Evolutionary conservation across 2,888 invertebrate species (phyloP), one percentile per base, ranked within the genome.

Genomic region (Bibio marci): DNA sequence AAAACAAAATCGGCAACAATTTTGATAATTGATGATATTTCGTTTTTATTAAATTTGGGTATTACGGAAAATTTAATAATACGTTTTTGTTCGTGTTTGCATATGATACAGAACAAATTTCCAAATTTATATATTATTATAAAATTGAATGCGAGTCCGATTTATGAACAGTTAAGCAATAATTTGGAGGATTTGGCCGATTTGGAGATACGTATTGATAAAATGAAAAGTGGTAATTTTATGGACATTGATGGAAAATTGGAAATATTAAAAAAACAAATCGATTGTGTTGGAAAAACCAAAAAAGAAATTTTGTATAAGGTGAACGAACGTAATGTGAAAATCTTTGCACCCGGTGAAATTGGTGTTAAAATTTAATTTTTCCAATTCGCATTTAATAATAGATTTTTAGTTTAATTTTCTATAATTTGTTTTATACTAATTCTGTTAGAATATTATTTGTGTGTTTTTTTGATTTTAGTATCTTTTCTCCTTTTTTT

Each of bases 251-350:
- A 80, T 19, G 83, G 83, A 10, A 71, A 64, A 42, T 60, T 83
- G 32, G 62, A 64, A 44, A 63, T 62, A 51, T 55, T 60, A 36
- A 48, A 49, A 41, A 33, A 41, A 13, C 12, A 33, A 10, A 18
- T 37, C 4, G 18, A 38, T 38, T 47, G 49, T 12, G 47, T 53
- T 36, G 49, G 51, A 15, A 46, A 53, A 41, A 45, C 47, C 13
- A 51, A 52, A 40, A 60, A 61, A 43, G 56, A 54, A 41, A 52
- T 62, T 31, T 50, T 62, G 31, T 83, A 73, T 51, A 81, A 80
- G 62, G 66, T 81, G 42, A 71, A 71, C 56, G 81, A 82, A 56
- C 71, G 76, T 52, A 79, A 79, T 50, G 71, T 82, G 3, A 79
- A 77, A 55, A 66, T 80, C 32, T 76, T 79, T 55, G 72, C 73